Conservation (phyloP, 2,113 vertebrate genomes). For the Fulmarus glacialis region DNA sequence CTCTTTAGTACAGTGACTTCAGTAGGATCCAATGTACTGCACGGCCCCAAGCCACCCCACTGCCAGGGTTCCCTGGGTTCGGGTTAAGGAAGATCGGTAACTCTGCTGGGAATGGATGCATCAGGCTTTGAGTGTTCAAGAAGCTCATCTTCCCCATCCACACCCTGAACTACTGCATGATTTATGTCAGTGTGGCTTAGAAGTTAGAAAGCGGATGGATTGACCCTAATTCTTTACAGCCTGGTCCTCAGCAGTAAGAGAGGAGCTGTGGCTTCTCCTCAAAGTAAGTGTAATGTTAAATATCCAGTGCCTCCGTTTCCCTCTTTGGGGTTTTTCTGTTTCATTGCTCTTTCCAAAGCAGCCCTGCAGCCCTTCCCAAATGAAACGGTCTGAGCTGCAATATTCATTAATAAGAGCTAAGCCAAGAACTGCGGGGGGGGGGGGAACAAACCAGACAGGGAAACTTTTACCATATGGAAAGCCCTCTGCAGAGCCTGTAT, state of each 20-base stretch:
- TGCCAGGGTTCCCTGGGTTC: rapidly evolving
- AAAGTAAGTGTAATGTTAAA: background rate
- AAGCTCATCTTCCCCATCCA: background rate
- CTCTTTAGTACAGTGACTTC: rapidly evolving
- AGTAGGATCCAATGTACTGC: rapidly evolving
- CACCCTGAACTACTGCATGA: background rate
- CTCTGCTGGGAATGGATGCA: background rate
- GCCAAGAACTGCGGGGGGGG: background rate
- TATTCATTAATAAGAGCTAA: background rate
- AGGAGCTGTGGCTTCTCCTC: background rate
- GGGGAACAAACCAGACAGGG: background rate
- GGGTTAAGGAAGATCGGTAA: background rate
- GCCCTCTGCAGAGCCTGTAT: background rate
- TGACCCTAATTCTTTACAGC: background rate
- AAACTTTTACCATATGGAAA: background rate
- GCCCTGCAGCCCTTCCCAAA: background rate
- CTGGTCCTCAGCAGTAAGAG: background rate
- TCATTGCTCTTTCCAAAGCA: background rate
- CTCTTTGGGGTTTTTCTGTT: background rate
- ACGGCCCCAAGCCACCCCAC: rapidly evolving
- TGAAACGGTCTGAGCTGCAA: background rate
- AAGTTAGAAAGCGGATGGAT: background rate
- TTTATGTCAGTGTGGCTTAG: background rate
- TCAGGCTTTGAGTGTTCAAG: background rate
- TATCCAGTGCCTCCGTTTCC: background rate